Conservation (phyloP, 2,113 vertebrate genomes). For the Nycticorax nycticorax region DNA sequence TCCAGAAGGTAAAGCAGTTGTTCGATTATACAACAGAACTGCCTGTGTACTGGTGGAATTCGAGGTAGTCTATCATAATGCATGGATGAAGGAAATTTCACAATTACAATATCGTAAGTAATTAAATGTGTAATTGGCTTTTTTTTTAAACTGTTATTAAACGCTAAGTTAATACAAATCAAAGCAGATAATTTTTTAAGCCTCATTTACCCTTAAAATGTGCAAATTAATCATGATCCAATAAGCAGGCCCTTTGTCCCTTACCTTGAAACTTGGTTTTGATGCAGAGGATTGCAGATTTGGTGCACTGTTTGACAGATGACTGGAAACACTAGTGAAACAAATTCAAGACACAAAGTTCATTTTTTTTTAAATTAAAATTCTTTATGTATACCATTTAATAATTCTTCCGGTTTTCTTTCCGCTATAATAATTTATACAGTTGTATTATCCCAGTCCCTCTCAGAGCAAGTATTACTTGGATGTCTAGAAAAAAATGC, state of each 20-base stretch:
- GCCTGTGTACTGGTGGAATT: constrained; percentile 79
- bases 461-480: neutral
- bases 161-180: neutral
- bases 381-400: neutral
- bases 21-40: constrained; percentile 81
- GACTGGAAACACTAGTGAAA: neutral
- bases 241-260: neutral
- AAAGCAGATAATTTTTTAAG: neutral
- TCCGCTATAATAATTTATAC: neutral
- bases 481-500: neutral
- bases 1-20: constrained; percentile 76
- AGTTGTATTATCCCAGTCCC: neutral
- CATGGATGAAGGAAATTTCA: constrained; percentile 78
- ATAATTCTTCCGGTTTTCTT: neutral
- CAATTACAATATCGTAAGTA: constrained; percentile 74
- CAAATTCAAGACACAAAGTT: neutral
- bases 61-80: constrained; percentile 76
- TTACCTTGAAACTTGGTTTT: neutral
- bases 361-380: neutral
- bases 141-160: neutral
- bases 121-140: neutral
- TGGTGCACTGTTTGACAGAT: neutral
- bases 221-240: neutral
- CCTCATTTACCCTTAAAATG: neutral
- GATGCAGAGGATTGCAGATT: neutral